A percentile compares a stretch with the other conserved stretches of the same genome.
phyloP scores from a whole-genome alignment of 2,888 invertebrate genomes.

The Drosophila koepferae region DNA sequence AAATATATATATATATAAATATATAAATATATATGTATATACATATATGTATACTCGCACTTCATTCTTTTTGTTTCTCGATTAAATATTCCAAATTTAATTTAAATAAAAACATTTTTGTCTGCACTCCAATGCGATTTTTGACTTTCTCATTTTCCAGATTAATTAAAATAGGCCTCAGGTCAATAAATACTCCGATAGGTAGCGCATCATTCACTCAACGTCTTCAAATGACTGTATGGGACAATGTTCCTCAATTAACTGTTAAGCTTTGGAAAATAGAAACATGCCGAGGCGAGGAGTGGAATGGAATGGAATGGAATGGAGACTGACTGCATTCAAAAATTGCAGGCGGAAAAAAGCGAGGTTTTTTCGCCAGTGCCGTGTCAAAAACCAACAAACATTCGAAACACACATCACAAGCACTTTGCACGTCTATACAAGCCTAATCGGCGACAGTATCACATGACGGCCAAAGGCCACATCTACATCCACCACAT shows the following conservation, averaged over 20 bases:
- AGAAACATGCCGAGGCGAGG: slow-evolving; percentile 40
- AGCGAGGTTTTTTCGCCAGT: slow-evolving; percentile 44
- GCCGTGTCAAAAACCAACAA: slow-evolving; percentile 72
- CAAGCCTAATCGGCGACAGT: slow-evolving; percentile 78
- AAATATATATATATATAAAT: too few relatives aligned
- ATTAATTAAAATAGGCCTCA: not conserved
- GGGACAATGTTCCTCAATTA: slow-evolving; percentile 62
- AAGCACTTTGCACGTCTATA: slow-evolving; percentile 75
- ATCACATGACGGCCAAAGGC: slow-evolving; percentile 61
- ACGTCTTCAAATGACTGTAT: not conserved
- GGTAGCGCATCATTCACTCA: not conserved
- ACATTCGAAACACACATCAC: slow-evolving; percentile 70
- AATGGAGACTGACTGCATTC: slow-evolving; percentile 19
- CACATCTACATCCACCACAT: slow-evolving; percentile 35
- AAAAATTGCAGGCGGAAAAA: slow-evolving; percentile 47
- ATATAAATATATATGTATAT: too few relatives aligned
- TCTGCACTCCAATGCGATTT: too few relatives aligned
- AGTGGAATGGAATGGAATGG: slow-evolving; percentile 1
- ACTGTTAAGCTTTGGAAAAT: slow-evolving; percentile 63
- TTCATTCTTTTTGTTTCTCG: too few relatives aligned
- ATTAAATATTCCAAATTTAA: too few relatives aligned
- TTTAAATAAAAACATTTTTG: too few relatives aligned
- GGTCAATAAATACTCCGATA: not conserved
- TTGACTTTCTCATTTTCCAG: too few relatives aligned
- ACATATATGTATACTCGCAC: too few relatives aligned